Conservation (phyloP, 2,888 invertebrate species). For the Amphipyra tragopoginis region DNA sequence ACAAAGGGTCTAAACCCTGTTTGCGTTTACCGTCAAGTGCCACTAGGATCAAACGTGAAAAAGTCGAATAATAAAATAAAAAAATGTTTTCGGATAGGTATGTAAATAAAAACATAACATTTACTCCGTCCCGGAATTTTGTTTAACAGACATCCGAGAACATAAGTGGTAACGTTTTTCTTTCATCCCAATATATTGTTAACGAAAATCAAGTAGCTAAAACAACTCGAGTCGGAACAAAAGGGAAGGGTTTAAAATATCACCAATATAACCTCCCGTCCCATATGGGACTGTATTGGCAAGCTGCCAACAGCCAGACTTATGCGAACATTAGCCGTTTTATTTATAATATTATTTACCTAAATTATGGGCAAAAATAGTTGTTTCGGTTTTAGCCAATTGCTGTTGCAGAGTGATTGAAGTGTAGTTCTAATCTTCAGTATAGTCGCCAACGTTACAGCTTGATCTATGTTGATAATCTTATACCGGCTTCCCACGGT, state of each 20-base stretch:
- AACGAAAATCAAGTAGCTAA: constrained; percentile 24
- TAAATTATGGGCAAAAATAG: constrained; percentile 27
- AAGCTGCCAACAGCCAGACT: constrained; percentile 46
- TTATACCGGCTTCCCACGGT: no score
- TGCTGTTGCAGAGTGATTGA: constrained; percentile 6
- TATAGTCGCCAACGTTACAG: no score
- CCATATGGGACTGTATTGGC: constrained; percentile 57
- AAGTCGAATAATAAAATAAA: no score
- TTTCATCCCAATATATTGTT: constrained; percentile 20
- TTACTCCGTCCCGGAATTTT: neutral
- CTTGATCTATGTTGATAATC: no score
- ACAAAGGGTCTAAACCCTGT: no score
- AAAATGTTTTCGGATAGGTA: no score
- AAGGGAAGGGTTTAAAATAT: constrained; percentile 52
- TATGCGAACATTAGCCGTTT: constrained; percentile 42
- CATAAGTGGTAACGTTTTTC: constrained; percentile 10
- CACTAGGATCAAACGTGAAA: no score
- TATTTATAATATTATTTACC: constrained; percentile 43
- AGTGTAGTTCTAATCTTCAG: no score
- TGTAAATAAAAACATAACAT: no score
- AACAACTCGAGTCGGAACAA: constrained; percentile 41
- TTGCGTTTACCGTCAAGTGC: no score
- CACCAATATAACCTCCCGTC: constrained; percentile 54
- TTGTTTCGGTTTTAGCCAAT: constrained; percentile 12
- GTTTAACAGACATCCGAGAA: neutral